Base-by-base conservation (phyloP, 1,140 invertebrate genomes). In the Arctopsyche grandis region DNA sequence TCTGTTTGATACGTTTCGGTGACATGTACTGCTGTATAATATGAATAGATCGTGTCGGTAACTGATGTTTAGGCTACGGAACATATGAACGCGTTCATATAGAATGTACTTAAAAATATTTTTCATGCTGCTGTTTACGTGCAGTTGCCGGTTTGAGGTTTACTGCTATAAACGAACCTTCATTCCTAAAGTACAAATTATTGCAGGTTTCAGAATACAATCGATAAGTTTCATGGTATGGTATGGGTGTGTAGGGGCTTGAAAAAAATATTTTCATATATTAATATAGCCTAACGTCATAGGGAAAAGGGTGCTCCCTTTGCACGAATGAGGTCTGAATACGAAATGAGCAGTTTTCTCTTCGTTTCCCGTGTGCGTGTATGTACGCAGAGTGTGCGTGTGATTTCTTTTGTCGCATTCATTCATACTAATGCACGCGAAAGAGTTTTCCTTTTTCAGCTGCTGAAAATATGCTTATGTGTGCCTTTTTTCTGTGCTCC, bases 261-360 rank as follows among this genome's bases (percentile, higher is more conserved):
- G 63, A 52, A 16, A 66, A 66, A 66, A 66, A 66, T 66, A 66
- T 66, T 66, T 66, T 66, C 63, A 66, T 66, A 66, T 66, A 66
- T 66, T 66, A 66, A 66, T 66, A 66, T 66, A 66, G 63, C 63
- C 63, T 29, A 66, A 66, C 63, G 24, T 66, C 63, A 26, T 21
- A 66, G 63, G 63, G 24, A 66, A 66, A 66, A 66, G 63, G 63
- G 63, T 66, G 63, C 24, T 66, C 63, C 63, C 63, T 66, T 66
- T 66, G 63, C 63, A 22, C 63, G 63, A 66, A 66, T 66, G 63
- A 66, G 24, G 22, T n/a, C 14, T 12, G 63, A 66, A 66, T 66
- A 66, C 63, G 4, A 66, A 66, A 66, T 66, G 63, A 66, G 63
- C 63, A 66, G 63, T 66, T 66, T 24, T 66, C 63, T 66, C 63